These are phyloP conservation scores for Falco naumanni DNA, from an alignment of 2,797 vertebrate genomes.

Conservation along the genomic window DNA sequence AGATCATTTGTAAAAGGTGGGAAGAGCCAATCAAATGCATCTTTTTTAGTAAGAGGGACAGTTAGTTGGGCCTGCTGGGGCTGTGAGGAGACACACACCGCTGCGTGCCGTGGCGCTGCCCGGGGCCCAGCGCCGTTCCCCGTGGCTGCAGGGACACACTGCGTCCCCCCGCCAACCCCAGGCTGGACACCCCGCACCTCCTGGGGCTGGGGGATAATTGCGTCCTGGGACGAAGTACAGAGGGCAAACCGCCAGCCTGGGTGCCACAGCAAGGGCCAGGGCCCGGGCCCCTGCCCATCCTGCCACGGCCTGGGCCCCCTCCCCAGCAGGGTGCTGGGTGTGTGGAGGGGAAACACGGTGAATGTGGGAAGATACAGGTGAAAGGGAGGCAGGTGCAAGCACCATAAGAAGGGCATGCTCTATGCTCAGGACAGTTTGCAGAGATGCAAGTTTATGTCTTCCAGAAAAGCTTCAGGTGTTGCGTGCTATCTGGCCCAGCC, in stretches of 20 bases:
- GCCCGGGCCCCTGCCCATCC: neutral
- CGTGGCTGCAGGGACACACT: fast-evolving
- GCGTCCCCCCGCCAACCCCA: fast-evolving
- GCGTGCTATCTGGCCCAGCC: neutral
- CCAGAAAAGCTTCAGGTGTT: neutral
- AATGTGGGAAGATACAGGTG: neutral
- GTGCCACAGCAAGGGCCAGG: fast-evolving
- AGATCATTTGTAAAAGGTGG: neutral
- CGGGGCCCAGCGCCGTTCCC: fast-evolving
- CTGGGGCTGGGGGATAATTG: neutral
- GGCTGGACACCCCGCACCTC: fast-evolving
- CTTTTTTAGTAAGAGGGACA: neutral
- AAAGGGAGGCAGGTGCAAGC: neutral
- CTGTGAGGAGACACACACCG: fast-evolving
- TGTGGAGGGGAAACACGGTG: neutral
- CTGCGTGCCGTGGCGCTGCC: fast-evolving
- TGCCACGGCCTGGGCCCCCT: fast-evolving
- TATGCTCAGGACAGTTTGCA: too few species aligned
- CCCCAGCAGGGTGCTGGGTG: fast-evolving
- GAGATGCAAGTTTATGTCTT: neutral
- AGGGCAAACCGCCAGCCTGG: neutral
- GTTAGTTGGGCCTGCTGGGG: neutral
- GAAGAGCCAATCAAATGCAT: fast-evolving
- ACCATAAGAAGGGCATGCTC: fast-evolving
- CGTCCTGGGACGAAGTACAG: neutral